Percentiles rank a stretch among this genome's conserved stretches.
phyloP scores from a whole-genome alignment of 2,113 vertebrate genomes.

The Agapornis roseicollis region DNA sequence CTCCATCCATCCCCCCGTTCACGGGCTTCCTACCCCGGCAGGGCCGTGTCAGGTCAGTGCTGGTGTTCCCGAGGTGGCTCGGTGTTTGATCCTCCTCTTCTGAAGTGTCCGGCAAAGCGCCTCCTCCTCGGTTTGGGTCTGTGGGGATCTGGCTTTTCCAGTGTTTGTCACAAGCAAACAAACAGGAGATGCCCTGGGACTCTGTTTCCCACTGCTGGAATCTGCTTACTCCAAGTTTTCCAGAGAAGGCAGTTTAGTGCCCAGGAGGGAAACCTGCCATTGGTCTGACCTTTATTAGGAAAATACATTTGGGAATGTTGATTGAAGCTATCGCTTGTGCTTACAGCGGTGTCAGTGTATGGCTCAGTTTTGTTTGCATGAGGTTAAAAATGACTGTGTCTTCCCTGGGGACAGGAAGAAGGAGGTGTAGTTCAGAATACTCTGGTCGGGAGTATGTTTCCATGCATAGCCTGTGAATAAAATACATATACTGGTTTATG shows the following conservation, averaged over 20 bases:
- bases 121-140: not conserved
- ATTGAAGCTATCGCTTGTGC: not conserved
- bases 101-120: not conserved
- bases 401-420: not conserved
- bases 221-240: not conserved
- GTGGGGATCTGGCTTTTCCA: not conserved
- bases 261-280: not conserved
- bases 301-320: not conserved
- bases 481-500: not conserved
- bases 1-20: not conserved
- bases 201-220: not conserved
- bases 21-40: not conserved
- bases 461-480: not conserved
- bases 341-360: accelerated
- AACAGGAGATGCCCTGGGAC: not conserved
- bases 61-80: not conserved
- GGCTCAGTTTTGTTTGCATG: not conserved
- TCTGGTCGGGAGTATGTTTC: not conserved
- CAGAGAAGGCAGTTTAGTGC: not conserved
- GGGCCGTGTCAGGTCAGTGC: not conserved
- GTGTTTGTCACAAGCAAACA: accelerated
- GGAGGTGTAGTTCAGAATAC: not conserved
- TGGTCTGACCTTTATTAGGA: not conserved
- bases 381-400: not conserved
- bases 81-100: not conserved